These are phyloP conservation scores for Natrix natrix DNA, from an alignment of 2,797 vertebrate species.

Conservation along the genomic window DNA sequence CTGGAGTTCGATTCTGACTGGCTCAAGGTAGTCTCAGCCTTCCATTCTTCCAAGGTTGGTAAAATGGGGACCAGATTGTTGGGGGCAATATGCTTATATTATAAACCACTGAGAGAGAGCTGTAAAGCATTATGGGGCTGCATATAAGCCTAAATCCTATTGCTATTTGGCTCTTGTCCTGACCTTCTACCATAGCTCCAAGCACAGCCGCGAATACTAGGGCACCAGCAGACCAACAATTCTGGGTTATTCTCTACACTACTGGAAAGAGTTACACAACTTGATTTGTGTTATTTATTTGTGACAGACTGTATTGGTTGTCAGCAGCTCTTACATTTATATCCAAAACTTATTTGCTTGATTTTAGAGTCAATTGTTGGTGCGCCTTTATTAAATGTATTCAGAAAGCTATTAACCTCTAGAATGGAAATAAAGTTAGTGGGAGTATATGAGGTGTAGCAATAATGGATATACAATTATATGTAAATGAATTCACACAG, in stretches of 20 bases:
- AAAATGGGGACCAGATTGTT: background rate
- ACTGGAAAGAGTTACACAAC: constrained; percentile 52
- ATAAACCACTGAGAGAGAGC: background rate
- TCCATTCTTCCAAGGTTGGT: background rate
- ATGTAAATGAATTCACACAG: constrained; percentile 68
- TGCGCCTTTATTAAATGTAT: constrained; percentile 67
- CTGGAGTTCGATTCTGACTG: background rate
- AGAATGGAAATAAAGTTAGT: constrained; percentile 62
- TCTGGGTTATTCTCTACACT: constrained; percentile 8
- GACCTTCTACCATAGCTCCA: background rate
- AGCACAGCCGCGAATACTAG: constrained; percentile 10
- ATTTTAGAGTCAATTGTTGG: constrained; percentile 67
- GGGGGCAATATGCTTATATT: background rate
- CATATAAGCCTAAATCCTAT: background rate
- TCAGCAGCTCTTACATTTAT: constrained; percentile 54
- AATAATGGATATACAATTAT: constrained; percentile 68
- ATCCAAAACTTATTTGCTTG: constrained; percentile 53
- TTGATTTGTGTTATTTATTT: constrained; percentile 51
- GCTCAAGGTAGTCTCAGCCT: background rate
- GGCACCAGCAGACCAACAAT: constrained; percentile 21
- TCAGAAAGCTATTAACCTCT: constrained; percentile 67
- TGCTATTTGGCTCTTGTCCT: background rate
- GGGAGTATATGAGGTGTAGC: constrained; percentile 48
- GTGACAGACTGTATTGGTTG: constrained; percentile 58
- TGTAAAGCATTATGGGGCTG: background rate